Base-by-base conservation (phyloP, 1,140 invertebrate genomes). In the Neuroterus valhalla region DNA sequence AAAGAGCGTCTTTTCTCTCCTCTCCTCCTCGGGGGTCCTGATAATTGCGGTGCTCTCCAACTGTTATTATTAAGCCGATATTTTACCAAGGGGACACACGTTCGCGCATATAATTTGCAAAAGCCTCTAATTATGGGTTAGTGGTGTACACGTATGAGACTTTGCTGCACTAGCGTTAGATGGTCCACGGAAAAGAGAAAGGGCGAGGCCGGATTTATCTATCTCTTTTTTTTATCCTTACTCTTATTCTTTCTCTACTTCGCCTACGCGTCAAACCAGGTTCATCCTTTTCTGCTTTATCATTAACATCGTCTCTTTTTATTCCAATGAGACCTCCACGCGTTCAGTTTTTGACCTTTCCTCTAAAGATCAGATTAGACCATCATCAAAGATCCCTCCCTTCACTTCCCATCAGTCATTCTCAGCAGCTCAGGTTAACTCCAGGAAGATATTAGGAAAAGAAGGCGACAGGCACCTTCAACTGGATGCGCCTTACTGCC, bases 11-110 rank as follows among this genome's bases (percentile, higher is more conserved):
- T 84, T 82, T n/a, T n/a, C 31, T 38, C 31, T 38, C 31, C 82
- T 82, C 84, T 86, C 82, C 84, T 86, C 82, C 84, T 85, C 81
- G 74, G 83, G 82, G 84, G 84, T 84, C 82, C 85, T 88, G 84
- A 89, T 89, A 89, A 89, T 89, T 89, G 87, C 86, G 78, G 87
- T 88, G 85, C 88, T 85, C 86, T 88, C 85, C 85, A 88, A 89
- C 87, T 88, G 87, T 89, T 89, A 89, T 89, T 89, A 89, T 89
- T 89, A 89, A 89, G 86, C 87, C 88, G 87, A 89, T 88, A 89
- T 89, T 89, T 89, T 88, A 89, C 87, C 87, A 82, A 89, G 87
- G 84, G 87, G 87, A 89, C 88, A 89, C 88, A 88, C 82, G 86
- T 88, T 87, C 85, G 86, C 84, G 88, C 88, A 88, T 89, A 88